phyloP scores from a whole-genome alignment of 2,888 invertebrate species.

The Ichneumoninae sp. region DNA sequence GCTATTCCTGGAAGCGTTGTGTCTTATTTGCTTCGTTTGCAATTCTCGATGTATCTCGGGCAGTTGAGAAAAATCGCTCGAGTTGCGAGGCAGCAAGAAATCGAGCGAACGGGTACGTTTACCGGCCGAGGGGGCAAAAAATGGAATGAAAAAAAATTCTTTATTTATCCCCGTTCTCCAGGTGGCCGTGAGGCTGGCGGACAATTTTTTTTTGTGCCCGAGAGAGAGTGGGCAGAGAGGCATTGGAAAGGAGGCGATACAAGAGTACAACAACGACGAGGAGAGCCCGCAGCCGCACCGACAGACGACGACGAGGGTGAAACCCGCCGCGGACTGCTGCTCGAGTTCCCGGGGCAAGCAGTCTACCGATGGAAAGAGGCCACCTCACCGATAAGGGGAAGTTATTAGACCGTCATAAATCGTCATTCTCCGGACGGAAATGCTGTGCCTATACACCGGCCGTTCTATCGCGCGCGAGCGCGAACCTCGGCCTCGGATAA shows the following conservation, averaged over 20 bases:
- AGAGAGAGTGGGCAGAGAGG: constrained; percentile 22
- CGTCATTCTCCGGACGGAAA: constrained; percentile 69
- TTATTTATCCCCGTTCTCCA: constrained; percentile 45
- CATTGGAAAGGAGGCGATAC: constrained; percentile 44
- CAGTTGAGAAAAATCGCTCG: constrained; percentile 24
- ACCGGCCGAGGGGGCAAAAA: constrained; percentile 11
- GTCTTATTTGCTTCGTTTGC: constrained; percentile 53
- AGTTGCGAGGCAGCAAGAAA: constrained; percentile 40
- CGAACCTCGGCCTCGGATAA: constrained; percentile 60
- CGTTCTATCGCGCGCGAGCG: constrained; percentile 35
- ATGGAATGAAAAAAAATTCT: constrained; percentile 33
- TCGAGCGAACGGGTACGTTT: constrained; percentile 34
- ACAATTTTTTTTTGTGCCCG: constrained; percentile 46
- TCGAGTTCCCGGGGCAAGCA: constrained; percentile 40
- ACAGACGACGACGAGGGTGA: constrained; percentile 40
- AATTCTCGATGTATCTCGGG: constrained; percentile 39
- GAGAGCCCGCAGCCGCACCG: constrained; percentile 11
- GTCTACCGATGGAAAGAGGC: constrained; percentile 59
- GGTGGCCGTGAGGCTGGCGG: constrained; percentile 22
- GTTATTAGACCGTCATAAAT: constrained; percentile 71
- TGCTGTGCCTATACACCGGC: constrained; percentile 61
- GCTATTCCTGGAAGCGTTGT: constrained; percentile 33
- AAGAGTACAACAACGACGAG: constrained; percentile 31
- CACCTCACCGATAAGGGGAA: constrained; percentile 67
- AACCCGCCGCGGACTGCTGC: constrained; percentile 18